Conservation (phyloP, 2,113 vertebrate species). For the Ranitomeya imitator region DNA sequence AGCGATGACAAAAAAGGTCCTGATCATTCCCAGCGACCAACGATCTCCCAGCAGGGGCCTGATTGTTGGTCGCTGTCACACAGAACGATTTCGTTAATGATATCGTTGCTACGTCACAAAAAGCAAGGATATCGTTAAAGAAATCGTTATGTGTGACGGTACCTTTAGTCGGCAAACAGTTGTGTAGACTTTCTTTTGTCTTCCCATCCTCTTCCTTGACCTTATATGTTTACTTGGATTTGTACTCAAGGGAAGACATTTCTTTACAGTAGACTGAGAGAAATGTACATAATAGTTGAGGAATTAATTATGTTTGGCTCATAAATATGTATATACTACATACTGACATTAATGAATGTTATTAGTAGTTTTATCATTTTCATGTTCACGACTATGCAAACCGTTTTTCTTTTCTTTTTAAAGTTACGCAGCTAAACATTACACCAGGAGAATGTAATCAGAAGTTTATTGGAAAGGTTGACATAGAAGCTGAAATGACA, state of each 20-base stretch:
- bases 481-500: slow-evolving; percentile 72
- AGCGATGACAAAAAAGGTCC: no score
- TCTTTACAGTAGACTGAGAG: not conserved
- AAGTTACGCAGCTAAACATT: not conserved
- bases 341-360: not conserved
- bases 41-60: no score
- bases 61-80: no score
- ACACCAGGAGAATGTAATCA: not conserved
- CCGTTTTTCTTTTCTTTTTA: not conserved
- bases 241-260: not conserved
- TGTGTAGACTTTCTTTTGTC: not conserved
- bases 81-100: no score
- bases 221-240: not conserved
- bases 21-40: no score
- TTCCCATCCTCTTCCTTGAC: not conserved
- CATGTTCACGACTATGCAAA: not conserved
- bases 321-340: not conserved
- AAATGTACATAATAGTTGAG: not conserved
- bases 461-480: slow-evolving; percentile 54
- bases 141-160: no score
- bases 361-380: not conserved
- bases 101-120: no score
- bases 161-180: no score
- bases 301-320: not conserved
- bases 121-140: no score